Base-by-base conservation (phyloP, 30 jellyfish, hydroid and myxozoan species). In the Aurelia aurita region DNA sequence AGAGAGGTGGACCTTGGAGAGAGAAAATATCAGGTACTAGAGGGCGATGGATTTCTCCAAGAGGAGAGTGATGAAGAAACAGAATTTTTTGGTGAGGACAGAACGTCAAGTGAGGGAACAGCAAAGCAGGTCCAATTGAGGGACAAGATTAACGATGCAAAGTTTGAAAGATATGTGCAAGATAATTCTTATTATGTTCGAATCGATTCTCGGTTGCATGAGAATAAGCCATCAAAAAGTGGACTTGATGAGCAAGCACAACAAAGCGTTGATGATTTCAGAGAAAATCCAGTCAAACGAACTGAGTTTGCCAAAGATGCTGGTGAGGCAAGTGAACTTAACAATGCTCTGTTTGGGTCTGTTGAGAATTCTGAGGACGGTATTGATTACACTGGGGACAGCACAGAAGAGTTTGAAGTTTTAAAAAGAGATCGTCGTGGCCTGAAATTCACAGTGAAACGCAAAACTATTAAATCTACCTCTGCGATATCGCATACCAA, bases 361-460 rank as follows among this genome's bases (percentile, higher is more conserved):
- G 25, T 16, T 0, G 29, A 3, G 25, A 22, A 22, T 3, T n/a
- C 31, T 15, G 29, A 22, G 25, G 29, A 55, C 67, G 67, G 67
- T 55, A 43, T 29, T 4, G 28, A 35, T 19, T 9, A 21, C 13
- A 3, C 58, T 18, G 75, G 31, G 7, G 61, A 23, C 2, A 31
- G 29, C 68, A n/a, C 14, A 1, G 74, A 51, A 16, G 46, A 18
- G 2, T 68, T 35, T 0, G 29, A 28, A 46, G n/a, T 64, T 8
- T 43, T 79, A 47, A 45, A 29, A 28, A 21, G 90, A 29, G 35
- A 43, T 26, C 31, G 90, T 47, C 80, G 90, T 5, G 90, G 72
- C 13, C 68, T 79, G 67, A 79, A 79, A 66, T 51, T 79, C 47
- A 63, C 46, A 18, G 22, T 79, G 1, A 65, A 65, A 29, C 82